These are phyloP conservation scores for Halictus ligatus DNA, from an alignment of 2,888 invertebrate species.

Conservation along the genomic window DNA sequence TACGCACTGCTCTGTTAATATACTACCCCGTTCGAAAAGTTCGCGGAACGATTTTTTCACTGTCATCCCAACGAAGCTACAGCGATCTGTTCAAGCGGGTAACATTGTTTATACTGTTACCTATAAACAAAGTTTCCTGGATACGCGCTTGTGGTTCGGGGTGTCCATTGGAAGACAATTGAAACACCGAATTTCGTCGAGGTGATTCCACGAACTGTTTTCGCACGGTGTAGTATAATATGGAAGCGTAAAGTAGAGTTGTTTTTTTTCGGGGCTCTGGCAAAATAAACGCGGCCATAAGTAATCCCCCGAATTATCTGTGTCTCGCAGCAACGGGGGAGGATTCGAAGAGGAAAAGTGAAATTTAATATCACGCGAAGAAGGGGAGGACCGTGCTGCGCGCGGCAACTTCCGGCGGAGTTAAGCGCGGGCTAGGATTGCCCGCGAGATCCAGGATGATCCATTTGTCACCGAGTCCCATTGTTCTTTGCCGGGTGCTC, in stretches of 20 bases:
- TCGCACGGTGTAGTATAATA: neutral
- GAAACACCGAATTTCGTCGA: neutral
- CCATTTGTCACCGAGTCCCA: slow-evolving; percentile 31
- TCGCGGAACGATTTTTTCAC: neutral
- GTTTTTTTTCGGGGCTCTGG: neutral
- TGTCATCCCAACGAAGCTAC: neutral
- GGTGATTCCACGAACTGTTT: neutral
- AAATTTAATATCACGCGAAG: slow-evolving; percentile 17
- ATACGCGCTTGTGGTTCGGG: no score
- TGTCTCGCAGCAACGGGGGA: neutral
- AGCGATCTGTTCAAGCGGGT: neutral
- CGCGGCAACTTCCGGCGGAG: slow-evolving; percentile 11
- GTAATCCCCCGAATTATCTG: neutral
- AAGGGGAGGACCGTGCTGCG: neutral
- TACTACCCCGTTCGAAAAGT: neutral
- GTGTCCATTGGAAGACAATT: no score
- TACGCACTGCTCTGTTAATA: neutral
- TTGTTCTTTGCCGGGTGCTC: slow-evolving; percentile 28
- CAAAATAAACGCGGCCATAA: neutral
- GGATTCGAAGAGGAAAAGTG: neutral
- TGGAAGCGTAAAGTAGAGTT: neutral
- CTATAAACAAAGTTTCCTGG: neutral
- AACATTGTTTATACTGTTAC: neutral
- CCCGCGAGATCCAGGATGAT: slow-evolving; percentile 24
- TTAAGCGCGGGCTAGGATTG: neutral